Evolutionary conservation across 2,113 vertebrate species (phyloP), one percentile per base, ranked within the genome.

Genomic region (Acrocephalus arundinaceus): DNA sequence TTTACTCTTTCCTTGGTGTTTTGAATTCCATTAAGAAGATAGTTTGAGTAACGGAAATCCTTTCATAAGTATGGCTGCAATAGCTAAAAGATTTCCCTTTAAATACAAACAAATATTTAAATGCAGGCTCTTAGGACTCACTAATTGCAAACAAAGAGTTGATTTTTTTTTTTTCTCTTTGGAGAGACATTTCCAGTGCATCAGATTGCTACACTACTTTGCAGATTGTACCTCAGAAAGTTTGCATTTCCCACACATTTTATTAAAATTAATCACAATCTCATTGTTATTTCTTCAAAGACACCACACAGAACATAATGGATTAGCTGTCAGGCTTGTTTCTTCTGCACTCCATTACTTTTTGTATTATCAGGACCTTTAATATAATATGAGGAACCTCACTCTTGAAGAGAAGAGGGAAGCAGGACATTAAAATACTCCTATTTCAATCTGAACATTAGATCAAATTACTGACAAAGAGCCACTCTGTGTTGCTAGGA

Each of bases 251-350:
- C 45, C 75, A 76, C 28, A 66, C 7, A 88, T 86, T 92, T 88
- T 90, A 85, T 68, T 83, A 85, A 94, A 85, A 91, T 79, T 71
- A 88, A 90, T 86, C 72, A 86, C n/a, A 61, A 43, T 72, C 39
- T 62, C 48, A 39, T 78, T 83, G 45, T 57, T 88, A 72, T 76
- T 94, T 92, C 54, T 96, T 96, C 58, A 88, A 46, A 92, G 63
- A 66, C 19, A 52, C n/a, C 20, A 70, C 49, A 57, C 22, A 45
- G 15, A 76, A 49, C 37, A n/a, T 90, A 94, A 94, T 58, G 43
- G 63, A 62, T 90, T 90, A 61, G 24, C 49, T 83, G 24, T 66
- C 58, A 83, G 35, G 27, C 11, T 51, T 87, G 30, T 67, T 93
- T 85, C 78, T 90, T 85, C 45, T 88, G 58, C 33, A 58, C 10